A percentile compares a stretch with the other conserved stretches of the same genome.
Evolutionary conservation across 2,797 vertebrate species (phyloP).

Genomic region (Threskiornis aethiopicus): DNA sequence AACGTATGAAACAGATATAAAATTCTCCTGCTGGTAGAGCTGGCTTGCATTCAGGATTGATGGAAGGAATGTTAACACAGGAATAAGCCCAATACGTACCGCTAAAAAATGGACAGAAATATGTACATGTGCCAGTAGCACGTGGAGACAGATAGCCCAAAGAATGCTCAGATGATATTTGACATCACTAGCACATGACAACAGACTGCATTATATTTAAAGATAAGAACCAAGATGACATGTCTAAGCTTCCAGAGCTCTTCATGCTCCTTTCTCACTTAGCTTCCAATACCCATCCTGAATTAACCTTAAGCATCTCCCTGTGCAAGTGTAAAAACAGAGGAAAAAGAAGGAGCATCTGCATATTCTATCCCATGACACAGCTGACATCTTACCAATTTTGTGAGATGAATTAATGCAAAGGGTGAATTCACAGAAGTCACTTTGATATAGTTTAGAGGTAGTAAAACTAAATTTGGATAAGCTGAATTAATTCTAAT

Average conservation of each 20-base stretch:
- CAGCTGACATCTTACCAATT: neutral
- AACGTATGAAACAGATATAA: neutral
- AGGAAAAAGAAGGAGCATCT: neutral
- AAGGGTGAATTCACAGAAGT: neutral
- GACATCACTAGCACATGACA: slow-evolving; percentile 20
- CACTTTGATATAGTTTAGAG: neutral
- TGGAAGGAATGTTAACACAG: neutral
- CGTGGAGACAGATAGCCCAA: neutral
- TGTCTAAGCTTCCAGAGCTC: neutral
- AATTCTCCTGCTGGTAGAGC: neutral
- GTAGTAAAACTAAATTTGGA: neutral
- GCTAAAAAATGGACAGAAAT: neutral
- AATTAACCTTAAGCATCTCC: neutral
- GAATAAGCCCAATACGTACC: neutral
- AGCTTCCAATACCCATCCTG: neutral
- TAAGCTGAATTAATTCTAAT: neutral
- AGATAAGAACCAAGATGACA: neutral
- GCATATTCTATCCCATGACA: neutral
- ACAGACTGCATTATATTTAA: slow-evolving; percentile 15
- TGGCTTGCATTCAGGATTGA: neutral
- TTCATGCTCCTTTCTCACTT: neutral
- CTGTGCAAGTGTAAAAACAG: neutral
- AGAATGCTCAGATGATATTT: slow-evolving; percentile 34
- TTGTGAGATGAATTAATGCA: neutral
- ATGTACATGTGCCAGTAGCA: neutral